Percentiles rank a stretch among this genome's conserved stretches.
Evolutionary conservation across 2,888 invertebrate genomes (phyloP).

Genomic region (Spilarctia lutea): DNA sequence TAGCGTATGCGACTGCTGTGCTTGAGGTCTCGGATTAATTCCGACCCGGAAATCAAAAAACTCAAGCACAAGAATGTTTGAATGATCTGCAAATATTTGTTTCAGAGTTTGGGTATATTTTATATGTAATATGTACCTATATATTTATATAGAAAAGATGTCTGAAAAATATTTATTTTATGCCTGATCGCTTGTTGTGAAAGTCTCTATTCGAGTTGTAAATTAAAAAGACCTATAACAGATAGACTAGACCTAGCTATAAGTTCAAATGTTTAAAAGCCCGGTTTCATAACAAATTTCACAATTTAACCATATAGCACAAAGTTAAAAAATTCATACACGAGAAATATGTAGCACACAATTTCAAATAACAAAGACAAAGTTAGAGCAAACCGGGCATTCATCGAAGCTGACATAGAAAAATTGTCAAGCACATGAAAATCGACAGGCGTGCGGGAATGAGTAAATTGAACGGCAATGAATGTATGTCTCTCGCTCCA

Average conservation of each 20-base stretch:
- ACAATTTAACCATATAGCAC: neutral
- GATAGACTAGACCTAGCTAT: too few species aligned
- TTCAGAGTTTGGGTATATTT: too few species aligned
- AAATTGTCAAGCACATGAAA: conserved; percentile 51
- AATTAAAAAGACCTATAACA: neutral
- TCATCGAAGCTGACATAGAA: conserved; percentile 46
- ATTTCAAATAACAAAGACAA: conserved; percentile 45
- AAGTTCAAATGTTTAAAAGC: neutral
- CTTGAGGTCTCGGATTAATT: too few species aligned
- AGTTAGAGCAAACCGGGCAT: conserved; percentile 36
- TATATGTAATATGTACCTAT: too few species aligned
- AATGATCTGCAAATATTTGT: too few species aligned
- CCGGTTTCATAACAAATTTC: neutral
- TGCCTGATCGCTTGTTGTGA: neutral
- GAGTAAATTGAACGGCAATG: conserved; percentile 62
- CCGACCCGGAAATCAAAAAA: too few species aligned
- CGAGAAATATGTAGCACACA: conserved; percentile 31
- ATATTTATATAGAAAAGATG: too few species aligned
- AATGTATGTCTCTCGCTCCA: conserved; percentile 48
- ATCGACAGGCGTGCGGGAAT: conserved; percentile 45
- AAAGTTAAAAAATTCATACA: neutral
- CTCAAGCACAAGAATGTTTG: too few species aligned
- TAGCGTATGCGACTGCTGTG: too few species aligned
- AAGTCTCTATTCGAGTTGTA: neutral
- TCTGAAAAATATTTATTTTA: neutral